Percentiles rank a stretch among this genome's conserved stretches.
These are phyloP conservation scores for Chaetodon trifasciatus DNA, from an alignment of 2,797 vertebrate genomes.

Conservation along the genomic window DNA sequence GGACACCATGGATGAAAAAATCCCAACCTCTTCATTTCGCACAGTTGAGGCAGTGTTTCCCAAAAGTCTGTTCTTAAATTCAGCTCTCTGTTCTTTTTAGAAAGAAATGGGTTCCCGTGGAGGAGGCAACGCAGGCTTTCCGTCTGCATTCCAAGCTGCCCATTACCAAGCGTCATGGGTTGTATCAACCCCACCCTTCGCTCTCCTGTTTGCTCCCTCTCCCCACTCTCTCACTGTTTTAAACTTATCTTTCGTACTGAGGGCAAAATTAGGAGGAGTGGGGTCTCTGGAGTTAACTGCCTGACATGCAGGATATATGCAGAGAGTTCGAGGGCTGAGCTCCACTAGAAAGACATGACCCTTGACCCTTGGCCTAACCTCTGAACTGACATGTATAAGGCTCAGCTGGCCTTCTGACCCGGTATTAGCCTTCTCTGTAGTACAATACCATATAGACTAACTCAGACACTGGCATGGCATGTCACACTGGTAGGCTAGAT, in stretches of 20 bases:
- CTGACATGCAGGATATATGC: slow-evolving; percentile 70
- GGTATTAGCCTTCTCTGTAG: slow-evolving; percentile 52
- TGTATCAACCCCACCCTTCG: slow-evolving; percentile 64
- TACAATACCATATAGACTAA: slow-evolving; percentile 38
- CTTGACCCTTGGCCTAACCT: slow-evolving; percentile 59
- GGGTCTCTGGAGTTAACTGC: slow-evolving; percentile 59
- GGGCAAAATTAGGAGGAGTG: slow-evolving; percentile 49
- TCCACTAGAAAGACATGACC: slow-evolving; percentile 65
- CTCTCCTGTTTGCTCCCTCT: slow-evolving; percentile 25
- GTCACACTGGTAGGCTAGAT: not conserved
- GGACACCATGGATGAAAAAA: slow-evolving; percentile 58
- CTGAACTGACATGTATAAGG: slow-evolving; percentile 58
- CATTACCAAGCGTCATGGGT: slow-evolving; percentile 79
- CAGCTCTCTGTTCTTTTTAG: slow-evolving; percentile 46
- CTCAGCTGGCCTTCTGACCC: slow-evolving; percentile 58
- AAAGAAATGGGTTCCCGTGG: slow-evolving; percentile 70
- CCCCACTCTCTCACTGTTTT: slow-evolving; percentile 36
- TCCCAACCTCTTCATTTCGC: slow-evolving; percentile 54
- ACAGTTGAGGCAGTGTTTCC: slow-evolving; percentile 59
- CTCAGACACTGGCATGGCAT: slow-evolving; percentile 28
- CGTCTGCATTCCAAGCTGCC: slow-evolving; percentile 78
- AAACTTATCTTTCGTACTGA: slow-evolving; percentile 52
- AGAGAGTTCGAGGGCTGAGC: slow-evolving; percentile 76
- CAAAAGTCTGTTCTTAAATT: slow-evolving; percentile 51
- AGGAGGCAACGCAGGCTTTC: slow-evolving; percentile 63